Evolutionary conservation across 2,888 invertebrate genomes (phyloP).

Genomic region (Chloromyia formosa): DNA sequence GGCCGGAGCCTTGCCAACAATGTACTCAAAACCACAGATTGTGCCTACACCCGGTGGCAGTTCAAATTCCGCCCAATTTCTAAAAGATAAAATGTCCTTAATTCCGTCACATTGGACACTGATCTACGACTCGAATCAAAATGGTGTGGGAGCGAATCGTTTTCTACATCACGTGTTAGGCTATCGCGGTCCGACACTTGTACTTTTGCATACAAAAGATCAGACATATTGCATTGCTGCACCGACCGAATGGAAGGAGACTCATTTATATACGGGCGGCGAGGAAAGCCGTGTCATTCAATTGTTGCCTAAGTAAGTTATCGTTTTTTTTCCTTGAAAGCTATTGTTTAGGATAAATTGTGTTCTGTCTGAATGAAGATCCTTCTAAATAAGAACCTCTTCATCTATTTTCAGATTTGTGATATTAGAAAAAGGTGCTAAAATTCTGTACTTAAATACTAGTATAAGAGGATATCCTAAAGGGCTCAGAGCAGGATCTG

Average conservation of each 20-base stretch:
- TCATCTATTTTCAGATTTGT: slow-evolving; percentile 63
- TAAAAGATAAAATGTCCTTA: slow-evolving; percentile 73
- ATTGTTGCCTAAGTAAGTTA: slow-evolving; percentile 76
- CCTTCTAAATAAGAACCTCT: neutral
- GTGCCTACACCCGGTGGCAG: slow-evolving; percentile 54
- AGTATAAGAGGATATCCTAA: slow-evolving; percentile 84
- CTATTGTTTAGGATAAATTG: neutral
- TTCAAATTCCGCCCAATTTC: slow-evolving; percentile 61
- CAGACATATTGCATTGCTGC: slow-evolving; percentile 80
- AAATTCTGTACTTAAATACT: slow-evolving; percentile 86
- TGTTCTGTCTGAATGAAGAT: neutral
- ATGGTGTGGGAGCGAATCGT: slow-evolving; percentile 88
- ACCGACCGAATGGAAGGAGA: slow-evolving; percentile 86
- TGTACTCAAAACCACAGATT: slow-evolving; percentile 66
- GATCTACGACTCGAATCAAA: slow-evolving; percentile 83
- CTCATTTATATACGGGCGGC: slow-evolving; percentile 84
- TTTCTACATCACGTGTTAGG: slow-evolving; percentile 86
- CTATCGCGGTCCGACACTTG: slow-evolving; percentile 71
- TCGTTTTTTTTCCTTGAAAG: slow-evolving; percentile 47
- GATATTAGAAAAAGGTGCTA: slow-evolving; percentile 72
- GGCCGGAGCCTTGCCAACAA: slow-evolving; percentile 71
- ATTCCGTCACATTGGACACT: slow-evolving; percentile 85
- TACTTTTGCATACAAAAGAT: slow-evolving; percentile 68
- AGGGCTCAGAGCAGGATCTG: slow-evolving; percentile 82
- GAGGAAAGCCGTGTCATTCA: slow-evolving; percentile 82